Evolutionary conservation across 2,113 vertebrate species (phyloP).

Genomic region (Rissa tridactyla): DNA sequence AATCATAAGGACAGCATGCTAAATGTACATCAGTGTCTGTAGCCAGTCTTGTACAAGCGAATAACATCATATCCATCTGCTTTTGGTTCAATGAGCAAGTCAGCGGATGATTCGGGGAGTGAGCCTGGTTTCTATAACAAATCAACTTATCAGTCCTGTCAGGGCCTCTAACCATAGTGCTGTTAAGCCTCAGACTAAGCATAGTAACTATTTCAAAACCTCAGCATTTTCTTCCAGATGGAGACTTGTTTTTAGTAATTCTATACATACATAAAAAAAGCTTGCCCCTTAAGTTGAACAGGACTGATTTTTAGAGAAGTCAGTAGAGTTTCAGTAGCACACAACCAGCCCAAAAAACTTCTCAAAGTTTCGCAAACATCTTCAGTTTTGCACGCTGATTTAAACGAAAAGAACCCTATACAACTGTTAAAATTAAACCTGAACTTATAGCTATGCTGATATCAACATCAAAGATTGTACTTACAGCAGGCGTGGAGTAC

Average conservation of each 20-base stretch:
- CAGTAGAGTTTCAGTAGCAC: not conserved
- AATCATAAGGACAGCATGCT: not conserved
- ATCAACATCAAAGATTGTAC: not conserved
- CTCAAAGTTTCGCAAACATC: not conserved
- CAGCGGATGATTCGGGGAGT: not conserved
- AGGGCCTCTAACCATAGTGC: not conserved
- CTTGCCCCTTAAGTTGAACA: not conserved
- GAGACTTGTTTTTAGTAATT: not conserved
- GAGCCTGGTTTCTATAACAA: not conserved
- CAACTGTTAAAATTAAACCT: not conserved
- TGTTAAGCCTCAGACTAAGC: not conserved
- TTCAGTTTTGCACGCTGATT: not conserved
- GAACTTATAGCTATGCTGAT: accelerated
- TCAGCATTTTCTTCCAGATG: not conserved
- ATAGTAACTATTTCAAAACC: not conserved
- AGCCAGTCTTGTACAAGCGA: not conserved
- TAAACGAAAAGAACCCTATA: not conserved
- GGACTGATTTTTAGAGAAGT: not conserved
- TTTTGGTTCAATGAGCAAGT: not conserved
- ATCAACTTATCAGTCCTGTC: not conserved
- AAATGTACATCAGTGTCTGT: not conserved
- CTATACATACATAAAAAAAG: not conserved
- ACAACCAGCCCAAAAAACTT: not conserved
- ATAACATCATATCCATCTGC: not conserved
- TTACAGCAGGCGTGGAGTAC: not conserved